Base-by-base conservation (phyloP, 1,140 invertebrate species). In the Acromyrmex echinatior region DNA sequence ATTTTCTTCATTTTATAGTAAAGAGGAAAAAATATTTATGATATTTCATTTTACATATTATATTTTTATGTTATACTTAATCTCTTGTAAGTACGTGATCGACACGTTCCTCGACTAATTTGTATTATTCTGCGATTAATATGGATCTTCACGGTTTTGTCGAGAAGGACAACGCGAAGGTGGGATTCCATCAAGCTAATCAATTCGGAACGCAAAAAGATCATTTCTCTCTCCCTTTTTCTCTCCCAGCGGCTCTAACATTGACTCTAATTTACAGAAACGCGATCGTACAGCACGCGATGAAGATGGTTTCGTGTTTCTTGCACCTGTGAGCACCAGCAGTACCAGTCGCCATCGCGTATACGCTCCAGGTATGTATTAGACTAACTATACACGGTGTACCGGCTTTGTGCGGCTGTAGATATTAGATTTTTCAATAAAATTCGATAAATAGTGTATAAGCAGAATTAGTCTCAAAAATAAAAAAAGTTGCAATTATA, bases 271-370 rank as follows among this genome's bases (percentile, higher is more conserved):
- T 84, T 76, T 76, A 84, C 80, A 62, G 80, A 84, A 84, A 84
- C 39, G 80, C 80, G 80, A 84, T 84, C 80, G 39, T 51, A 56
- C 80, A 53, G 56, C 80, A 84, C 80, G 70, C 68, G 80, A 84
- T 84, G 80, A 76, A 84, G 80, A 84, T 84, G 80, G 70, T 84
- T 51, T 84, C 70, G 70, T 76, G 70, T 84, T 84, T 84, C 80
- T 84, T 84, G 80, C 80, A 84, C 70, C 80, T 84, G 80, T 73
- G 56, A 74, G 68, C 66, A 71, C 79, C 35, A 82, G 53, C 68
- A 82, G 80, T 82, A 82, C 80, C 80, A 82, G 68, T 74, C 80
- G 56, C 80, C 68, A 28, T 74, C 80, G 68, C 16, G 68, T 56
- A 60, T 73, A 82, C 53, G 28, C 80, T 84, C 14, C 39, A 76